Evolutionary conservation across 2,113 vertebrate genomes (phyloP), one percentile per base, ranked within the genome.

Genomic region (Anser cygnoides): DNA sequence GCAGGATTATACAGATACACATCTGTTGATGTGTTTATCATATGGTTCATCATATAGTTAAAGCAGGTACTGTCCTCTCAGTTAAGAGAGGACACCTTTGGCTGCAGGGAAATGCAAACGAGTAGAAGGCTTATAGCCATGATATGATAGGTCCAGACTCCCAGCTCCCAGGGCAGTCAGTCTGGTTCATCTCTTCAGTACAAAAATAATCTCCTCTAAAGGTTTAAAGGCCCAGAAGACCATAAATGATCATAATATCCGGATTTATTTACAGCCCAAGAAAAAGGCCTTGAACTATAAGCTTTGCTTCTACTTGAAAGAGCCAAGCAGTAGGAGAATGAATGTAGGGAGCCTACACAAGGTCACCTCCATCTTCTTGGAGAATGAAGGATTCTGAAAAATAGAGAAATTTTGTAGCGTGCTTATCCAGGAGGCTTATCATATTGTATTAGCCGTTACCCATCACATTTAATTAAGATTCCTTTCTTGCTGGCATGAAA

Each of bases 391-490:
- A 70, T 63, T 86, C 55, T 86, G 55, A 49, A 90, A 91, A 85
- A 62, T 2, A 71, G 43, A 43, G 66, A 49, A 87, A 70, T 61
- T 33, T 5, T 44, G 43, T 52, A 19, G 57, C 1, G 0, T 94
- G 66, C 70, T 63, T 92, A 87, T 93, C 93, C 84, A 55, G 62
- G n/a, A 68, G 94, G 88, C 91, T 97, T 76, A 91, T 95, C 74
- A 68, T 55, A 59, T 73, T 86, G 61, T 84, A 95, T 93, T 95
- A 96, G 90, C 92, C 88, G 81, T 92, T 93, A 25, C 65, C 90
- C 75, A 79, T 97, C 94, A 92, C n/a, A 22, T 95, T 82, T 96
- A 96, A 97, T 96, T 92, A 96, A 92, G 76, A 84, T 81, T 92
- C 35, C 31, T 84, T 89, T 94, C 82, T 75, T 84, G 62, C 52